Evolutionary conservation across 2,113 vertebrate species (phyloP).

Genomic region (Aptenodytes forsteri): DNA sequence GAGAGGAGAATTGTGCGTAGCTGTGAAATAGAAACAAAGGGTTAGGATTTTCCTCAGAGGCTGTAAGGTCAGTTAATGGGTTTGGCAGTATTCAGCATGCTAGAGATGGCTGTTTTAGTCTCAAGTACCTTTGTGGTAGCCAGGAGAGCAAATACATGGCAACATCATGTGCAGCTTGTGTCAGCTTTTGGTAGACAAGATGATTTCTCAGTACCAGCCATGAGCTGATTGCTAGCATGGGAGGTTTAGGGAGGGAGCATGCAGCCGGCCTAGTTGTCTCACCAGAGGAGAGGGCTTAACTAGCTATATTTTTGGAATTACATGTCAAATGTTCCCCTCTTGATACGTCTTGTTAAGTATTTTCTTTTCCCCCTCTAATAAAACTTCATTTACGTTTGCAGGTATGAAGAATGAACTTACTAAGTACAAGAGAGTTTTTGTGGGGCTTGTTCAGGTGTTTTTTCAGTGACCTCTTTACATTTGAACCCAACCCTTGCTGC

Average conservation of each 20-base stretch:
- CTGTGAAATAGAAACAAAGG: background rate
- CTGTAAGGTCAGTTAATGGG: background rate
- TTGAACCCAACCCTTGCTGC: background rate
- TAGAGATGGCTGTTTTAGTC: background rate
- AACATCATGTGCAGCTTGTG: background rate
- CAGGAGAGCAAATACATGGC: background rate
- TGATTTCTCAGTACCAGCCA: background rate
- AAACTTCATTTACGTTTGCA: background rate
- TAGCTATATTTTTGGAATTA: background rate
- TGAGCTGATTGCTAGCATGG: background rate
- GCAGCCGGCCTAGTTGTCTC: background rate
- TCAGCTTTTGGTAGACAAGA: background rate
- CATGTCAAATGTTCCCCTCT: background rate
- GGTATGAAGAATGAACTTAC: background rate
- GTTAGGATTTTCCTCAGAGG: background rate
- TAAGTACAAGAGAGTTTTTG: background rate
- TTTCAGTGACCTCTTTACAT: background rate
- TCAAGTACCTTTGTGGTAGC: background rate
- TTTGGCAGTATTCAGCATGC: background rate
- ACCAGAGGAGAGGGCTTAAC: background rate
- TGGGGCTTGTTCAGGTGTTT: background rate
- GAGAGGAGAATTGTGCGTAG: background rate
- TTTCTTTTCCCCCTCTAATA: background rate
- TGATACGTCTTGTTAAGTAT: background rate
- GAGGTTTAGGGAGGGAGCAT: background rate